Conservation (phyloP, 2,797 vertebrate species). For the Melanotaenia maccullochi region DNA sequence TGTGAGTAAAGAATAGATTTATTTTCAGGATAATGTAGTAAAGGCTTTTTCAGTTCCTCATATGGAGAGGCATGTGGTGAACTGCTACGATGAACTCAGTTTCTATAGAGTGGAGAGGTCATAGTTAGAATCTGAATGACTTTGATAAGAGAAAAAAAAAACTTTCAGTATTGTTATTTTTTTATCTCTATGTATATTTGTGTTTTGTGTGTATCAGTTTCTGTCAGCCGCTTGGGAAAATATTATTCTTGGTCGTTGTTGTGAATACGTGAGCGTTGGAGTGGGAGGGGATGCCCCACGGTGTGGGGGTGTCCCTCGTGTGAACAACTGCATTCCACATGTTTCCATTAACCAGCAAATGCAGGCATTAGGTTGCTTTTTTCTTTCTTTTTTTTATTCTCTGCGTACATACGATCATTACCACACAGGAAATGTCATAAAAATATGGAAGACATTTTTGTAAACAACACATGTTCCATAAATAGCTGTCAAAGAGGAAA, state of each 20-base stretch:
- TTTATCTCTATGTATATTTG: background rate
- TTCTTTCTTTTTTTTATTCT: background rate
- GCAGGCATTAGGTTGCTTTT: slow-evolving; percentile 36
- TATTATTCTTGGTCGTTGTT: slow-evolving; percentile 21
- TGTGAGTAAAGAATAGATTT: slow-evolving; percentile 47
- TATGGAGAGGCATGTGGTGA: slow-evolving; percentile 68
- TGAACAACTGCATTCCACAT: slow-evolving; percentile 42
- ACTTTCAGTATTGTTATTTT: slow-evolving; percentile 10
- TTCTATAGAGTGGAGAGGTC: slow-evolving; percentile 74
- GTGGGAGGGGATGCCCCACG: slow-evolving; percentile 72
- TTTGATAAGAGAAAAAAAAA: slow-evolving; percentile 23
- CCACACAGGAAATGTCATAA: slow-evolving; percentile 16
- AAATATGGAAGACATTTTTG: slow-evolving; percentile 7
- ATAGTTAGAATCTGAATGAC: slow-evolving; percentile 18
- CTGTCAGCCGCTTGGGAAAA: slow-evolving; percentile 56
- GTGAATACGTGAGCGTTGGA: slow-evolving; percentile 15
- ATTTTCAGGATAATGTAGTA: slow-evolving; percentile 54
- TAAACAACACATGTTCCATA: slow-evolving; percentile 17
- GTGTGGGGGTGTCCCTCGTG: slow-evolving; percentile 56
- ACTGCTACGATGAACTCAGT: slow-evolving; percentile 73
- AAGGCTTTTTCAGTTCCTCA: slow-evolving; percentile 80
- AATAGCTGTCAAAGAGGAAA: slow-evolving; percentile 24
- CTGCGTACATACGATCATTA: background rate
- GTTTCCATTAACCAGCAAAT: slow-evolving; percentile 55
- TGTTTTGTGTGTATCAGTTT: slow-evolving; percentile 6